These are phyloP conservation scores for Anaspis maculata DNA, from an alignment of 2,888 invertebrate genomes.

Conservation along the genomic window DNA sequence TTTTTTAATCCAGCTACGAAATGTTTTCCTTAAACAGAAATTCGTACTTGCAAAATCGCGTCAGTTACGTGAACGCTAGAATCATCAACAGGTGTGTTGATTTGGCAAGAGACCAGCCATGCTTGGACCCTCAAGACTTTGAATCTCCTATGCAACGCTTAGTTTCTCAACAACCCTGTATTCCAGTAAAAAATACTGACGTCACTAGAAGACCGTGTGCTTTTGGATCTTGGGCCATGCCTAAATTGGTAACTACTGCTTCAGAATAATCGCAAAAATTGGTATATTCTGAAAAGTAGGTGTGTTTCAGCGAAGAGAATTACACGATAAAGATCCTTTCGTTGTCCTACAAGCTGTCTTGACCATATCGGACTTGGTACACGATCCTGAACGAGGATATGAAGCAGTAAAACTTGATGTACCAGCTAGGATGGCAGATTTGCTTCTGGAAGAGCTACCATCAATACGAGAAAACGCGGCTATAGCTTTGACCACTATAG, in stretches of 20 bases:
- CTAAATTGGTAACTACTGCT: conserved; percentile 38
- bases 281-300: conserved; percentile 1
- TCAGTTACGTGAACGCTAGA: conserved; percentile 30
- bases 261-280: neutral
- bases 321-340: conserved; percentile 33
- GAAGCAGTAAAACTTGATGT: conserved; percentile 40
- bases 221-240: conserved; percentile 41
- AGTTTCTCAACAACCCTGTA: conserved; percentile 38
- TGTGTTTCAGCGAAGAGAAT: conserved; percentile 38
- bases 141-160: conserved; percentile 34
- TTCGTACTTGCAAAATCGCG: conserved; percentile 34
- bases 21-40: conserved; percentile 37
- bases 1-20: no score
- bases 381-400: conserved; percentile 42
- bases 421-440: conserved; percentile 37
- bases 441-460: conserved; percentile 26
- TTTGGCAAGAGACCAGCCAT: conserved; percentile 25
- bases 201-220: conserved; percentile 39
- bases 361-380: conserved; percentile 40
- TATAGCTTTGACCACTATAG: conserved; percentile 35
- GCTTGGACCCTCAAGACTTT: conserved; percentile 28
- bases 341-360: conserved; percentile 39
- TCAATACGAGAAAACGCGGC: conserved; percentile 39
- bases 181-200: conserved; percentile 40
- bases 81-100: conserved; percentile 36